phyloP scores from a whole-genome alignment of 1,140 invertebrate species.

The Pseudomyrmex pallidus region DNA sequence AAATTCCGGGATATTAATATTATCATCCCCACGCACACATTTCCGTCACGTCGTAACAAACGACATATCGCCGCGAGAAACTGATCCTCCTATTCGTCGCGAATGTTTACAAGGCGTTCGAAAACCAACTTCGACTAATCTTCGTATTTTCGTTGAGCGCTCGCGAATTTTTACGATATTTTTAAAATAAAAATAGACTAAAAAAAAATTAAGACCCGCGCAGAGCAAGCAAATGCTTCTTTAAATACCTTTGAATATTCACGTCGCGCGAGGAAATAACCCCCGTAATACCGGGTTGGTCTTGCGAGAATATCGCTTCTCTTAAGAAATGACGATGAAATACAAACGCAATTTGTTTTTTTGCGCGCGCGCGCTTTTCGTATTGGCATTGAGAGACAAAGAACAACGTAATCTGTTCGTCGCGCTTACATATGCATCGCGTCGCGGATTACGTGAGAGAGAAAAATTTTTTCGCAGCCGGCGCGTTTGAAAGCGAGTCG shows the following conservation, averaged over 20 bases:
- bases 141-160: not conserved
- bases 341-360: slow-evolving; percentile 35
- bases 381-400: not conserved
- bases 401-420: slow-evolving; percentile 47
- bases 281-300: slow-evolving; percentile 3
- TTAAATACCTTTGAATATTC: slow-evolving; percentile 10
- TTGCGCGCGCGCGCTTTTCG: not conserved
- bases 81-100: not conserved
- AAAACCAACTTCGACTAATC: not conserved
- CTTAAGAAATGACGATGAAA: slow-evolving; percentile 14
- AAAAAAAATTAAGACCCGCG: not conserved
- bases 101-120: not conserved
- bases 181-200: not conserved
- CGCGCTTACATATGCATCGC: slow-evolving; percentile 48
- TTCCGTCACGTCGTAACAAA: slow-evolving; percentile 6
- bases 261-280: not conserved
- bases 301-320: not conserved
- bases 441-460: slow-evolving; percentile 50
- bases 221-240: not conserved
- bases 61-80: not conserved
- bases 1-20: slow-evolving; percentile 28
- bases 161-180: not conserved
- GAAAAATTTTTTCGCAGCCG: slow-evolving; percentile 62
- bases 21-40: not conserved
- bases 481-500: slow-evolving; percentile 63